A percentile compares a stretch with the other conserved stretches of the same genome.
Conservation (phyloP, 30 jellyfish, hydroid and myxozoan genomes). For the Aurelia sp. region DNA sequence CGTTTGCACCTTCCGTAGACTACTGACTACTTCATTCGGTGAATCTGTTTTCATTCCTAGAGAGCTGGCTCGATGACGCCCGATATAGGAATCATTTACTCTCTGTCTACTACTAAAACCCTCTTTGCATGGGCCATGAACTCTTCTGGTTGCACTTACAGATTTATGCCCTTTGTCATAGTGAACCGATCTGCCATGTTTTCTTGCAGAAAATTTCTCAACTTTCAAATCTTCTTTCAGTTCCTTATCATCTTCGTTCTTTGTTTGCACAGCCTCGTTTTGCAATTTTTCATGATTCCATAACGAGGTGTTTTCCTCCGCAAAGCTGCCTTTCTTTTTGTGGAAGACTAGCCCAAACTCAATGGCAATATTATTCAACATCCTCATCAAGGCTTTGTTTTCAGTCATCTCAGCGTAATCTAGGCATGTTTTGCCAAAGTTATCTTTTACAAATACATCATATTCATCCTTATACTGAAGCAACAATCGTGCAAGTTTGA, state of each 20-base stretch:
- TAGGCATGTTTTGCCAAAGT: constrained; percentile 26
- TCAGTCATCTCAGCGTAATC: constrained; percentile 17
- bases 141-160: not conserved
- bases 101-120: not conserved
- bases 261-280: not conserved
- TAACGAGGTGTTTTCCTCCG: constrained; percentile 10
- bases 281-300: not conserved
- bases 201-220: too few relatives aligned
- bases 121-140: too few relatives aligned
- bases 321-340: not conserved
- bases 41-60: too few relatives aligned
- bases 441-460: constrained; percentile 38
- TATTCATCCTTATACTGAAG: constrained; percentile 17
- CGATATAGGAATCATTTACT: not conserved
- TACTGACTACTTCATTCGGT: not conserved
- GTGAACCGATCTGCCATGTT: too few relatives aligned
- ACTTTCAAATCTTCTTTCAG: too few relatives aligned
- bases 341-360: constrained; percentile 2
- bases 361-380: constrained; percentile 1
- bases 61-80: not conserved
- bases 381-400: not conserved
- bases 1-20: not conserved
- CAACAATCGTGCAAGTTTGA: not conserved
- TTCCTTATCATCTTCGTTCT: not conserved
- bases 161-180: not conserved